These are phyloP conservation scores for Drosophila obscura DNA, from an alignment of 1,140 invertebrate species.

Conservation along the genomic window DNA sequence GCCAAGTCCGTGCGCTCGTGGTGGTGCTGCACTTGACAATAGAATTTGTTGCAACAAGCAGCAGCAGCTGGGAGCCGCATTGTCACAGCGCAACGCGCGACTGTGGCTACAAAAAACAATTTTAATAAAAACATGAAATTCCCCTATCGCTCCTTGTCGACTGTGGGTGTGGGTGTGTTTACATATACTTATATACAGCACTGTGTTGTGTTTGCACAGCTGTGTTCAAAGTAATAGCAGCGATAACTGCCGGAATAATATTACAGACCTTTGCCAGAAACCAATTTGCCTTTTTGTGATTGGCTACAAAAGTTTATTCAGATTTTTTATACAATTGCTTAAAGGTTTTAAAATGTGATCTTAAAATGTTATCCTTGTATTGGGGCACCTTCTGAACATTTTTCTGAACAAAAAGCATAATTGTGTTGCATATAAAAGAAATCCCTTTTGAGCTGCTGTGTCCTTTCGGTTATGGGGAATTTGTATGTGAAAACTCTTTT, in stretches of 20 bases:
- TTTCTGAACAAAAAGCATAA: too few species aligned
- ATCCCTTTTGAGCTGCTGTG: too few species aligned
- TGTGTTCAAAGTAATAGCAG: slow-evolving; percentile 8
- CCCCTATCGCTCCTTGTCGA: slow-evolving; percentile 21
- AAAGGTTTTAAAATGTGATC: too few species aligned
- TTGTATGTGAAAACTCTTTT: too few species aligned
- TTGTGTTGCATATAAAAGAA: too few species aligned
- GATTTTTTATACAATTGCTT: too few species aligned
- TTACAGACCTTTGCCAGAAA: neutral
- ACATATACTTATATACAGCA: slow-evolving; percentile 2
- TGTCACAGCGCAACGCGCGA: slow-evolving; percentile 29
- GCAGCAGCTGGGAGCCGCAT: slow-evolving; percentile 23
- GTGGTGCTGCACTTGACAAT: slow-evolving; percentile 70
- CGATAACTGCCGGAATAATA: neutral
- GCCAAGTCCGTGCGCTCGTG: neutral
- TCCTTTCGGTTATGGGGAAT: too few species aligned
- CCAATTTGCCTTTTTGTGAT: too few species aligned
- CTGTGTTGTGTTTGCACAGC: slow-evolving; percentile 15
- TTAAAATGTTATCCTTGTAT: too few species aligned
- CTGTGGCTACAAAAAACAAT: slow-evolving; percentile 49
- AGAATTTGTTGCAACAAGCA: slow-evolving; percentile 52
- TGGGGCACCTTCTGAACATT: too few species aligned
- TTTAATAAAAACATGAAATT: slow-evolving; percentile 72
- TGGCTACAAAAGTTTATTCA: too few species aligned
- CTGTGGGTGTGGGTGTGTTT: slow-evolving; percentile 31